Base-by-base conservation (phyloP, 2,888 invertebrate species). In the Boloria euphrosyne region DNA sequence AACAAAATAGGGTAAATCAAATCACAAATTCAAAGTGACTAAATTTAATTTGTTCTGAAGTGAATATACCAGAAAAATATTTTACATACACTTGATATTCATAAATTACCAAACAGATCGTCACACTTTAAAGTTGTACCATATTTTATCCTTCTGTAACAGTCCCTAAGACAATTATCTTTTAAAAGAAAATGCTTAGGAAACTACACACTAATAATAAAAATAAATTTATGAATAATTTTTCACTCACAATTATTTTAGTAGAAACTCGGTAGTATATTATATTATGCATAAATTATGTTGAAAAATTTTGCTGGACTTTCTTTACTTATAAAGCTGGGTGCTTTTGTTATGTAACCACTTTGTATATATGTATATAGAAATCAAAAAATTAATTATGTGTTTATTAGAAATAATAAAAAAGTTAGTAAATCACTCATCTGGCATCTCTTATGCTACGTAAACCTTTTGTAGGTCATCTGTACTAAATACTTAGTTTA, bases 381-480 rank as follows among this genome's bases (percentile, higher is more conserved):
- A 38, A 10, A 38, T 38, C 10, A 38, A 38, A 38, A 7, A 38
- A 7, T 10, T 38, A 10, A 38, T 38, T 38, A 38, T 10, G 31
- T 38, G 31, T 38, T 38, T 7, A 38, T 38, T 38, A 38, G 31
- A 38, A 52, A 6, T 14, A 27, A 22, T 3, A 70, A 68, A 61
- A 79, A 81, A 80, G 83, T 89, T 89, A 88, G 88, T 89, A 87
- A 84, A 88, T 86, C 87, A 89, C 86, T 86, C 87, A 75, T 85
- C 83, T 83, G 84, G 80, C 82, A 86, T 86, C 80, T 81, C 79
- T 79, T 83, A 84, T 71, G 79, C 78, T 79, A 79, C 80, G 79
- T 4, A 16, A 1, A 44, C 55, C n/a, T 57, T n/a, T 44, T n/a
- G 10, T 49, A 59, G 49, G 58, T 49, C 58, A 49, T 80, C 76